Base-by-base conservation (phyloP, 2,888 invertebrate species). In the Idaea aversata region DNA sequence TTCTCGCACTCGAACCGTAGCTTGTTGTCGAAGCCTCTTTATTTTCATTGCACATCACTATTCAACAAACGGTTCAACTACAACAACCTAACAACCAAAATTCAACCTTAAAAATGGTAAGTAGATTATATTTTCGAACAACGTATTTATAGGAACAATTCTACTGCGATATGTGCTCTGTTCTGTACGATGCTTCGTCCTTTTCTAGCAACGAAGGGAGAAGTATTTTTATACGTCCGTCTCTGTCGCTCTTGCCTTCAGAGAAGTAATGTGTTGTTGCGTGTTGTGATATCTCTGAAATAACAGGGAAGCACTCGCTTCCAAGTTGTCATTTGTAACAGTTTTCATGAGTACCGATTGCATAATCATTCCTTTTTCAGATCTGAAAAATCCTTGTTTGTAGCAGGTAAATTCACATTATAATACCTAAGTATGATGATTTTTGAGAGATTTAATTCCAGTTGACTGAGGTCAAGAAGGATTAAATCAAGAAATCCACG, bases 231-330 rank as follows among this genome's bases (percentile, higher is more conserved):
- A 80, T 86, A 82, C 77, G 71, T 80, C 78, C 80, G 74, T 91
- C 89, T 78, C 88, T 77, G 81, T 92, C 87, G 68, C 77, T 74
- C 89, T 79, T 81, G 79, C 84, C 84, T 88, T 85, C 87, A 88
- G 85, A 90, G 91, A 88, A 92, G 90, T 91, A 92, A 92, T 91
- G 90, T 91, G 91, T 93, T 93, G 90, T 93, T 92, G 90, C 88
- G 91, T 93, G 93, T 93, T 93, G 93, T 93, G 93, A 93, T 93
- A 93, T 93, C 93, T 93, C 87, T 88, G 87, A 92, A 93, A 93
- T 93, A 93, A 93, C 93, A 93, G 93, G 91, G 93, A 91, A 93
- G 92, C 92, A 91, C 92, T 93, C 91, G 87, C 87, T 90, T 86
- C 88, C 87, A 90, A 93, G 90, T 93, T 93, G 93, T 93, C 92